Conservation (phyloP, 2,888 invertebrate genomes). For the Phytoseiulus persimilis region DNA sequence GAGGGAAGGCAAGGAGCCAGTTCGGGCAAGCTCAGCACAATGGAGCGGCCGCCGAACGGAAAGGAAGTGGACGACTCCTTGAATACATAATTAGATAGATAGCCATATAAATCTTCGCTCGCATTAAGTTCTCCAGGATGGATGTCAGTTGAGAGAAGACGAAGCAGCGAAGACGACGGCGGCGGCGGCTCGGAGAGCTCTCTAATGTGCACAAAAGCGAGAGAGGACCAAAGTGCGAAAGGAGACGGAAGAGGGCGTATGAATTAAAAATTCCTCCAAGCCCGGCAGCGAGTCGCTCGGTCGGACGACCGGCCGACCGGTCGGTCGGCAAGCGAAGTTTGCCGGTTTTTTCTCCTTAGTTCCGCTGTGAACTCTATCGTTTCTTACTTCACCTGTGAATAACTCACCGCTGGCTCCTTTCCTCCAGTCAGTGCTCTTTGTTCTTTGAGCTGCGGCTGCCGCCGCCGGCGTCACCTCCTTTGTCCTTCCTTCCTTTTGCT, state of each 20-base stretch:
- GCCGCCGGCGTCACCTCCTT: background rate
- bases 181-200: background rate
- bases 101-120: slow-evolving; percentile 35
- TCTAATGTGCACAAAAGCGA: slow-evolving; percentile 5
- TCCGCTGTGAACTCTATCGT: background rate
- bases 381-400: slow-evolving; percentile 17
- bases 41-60: background rate
- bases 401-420: slow-evolving; percentile 28
- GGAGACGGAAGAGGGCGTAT: slow-evolving; percentile 19
- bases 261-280: slow-evolving; percentile 35
- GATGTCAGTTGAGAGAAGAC: slow-evolving; percentile 6
- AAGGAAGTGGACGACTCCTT: slow-evolving; percentile 15
- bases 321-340: background rate
- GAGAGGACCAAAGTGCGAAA: background rate
- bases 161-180: background rate
- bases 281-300: background rate
- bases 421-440: background rate
- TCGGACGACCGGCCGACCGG: background rate
- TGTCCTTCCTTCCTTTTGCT: background rate
- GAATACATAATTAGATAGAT: slow-evolving; percentile 39
- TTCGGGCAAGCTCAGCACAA: background rate
- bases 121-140: slow-evolving; percentile 17
- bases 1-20: background rate
- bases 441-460: background rate
- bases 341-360: background rate